Evolutionary conservation across 2,113 vertebrate genomes (phyloP).

Genomic region (Siniperca chuatsi): DNA sequence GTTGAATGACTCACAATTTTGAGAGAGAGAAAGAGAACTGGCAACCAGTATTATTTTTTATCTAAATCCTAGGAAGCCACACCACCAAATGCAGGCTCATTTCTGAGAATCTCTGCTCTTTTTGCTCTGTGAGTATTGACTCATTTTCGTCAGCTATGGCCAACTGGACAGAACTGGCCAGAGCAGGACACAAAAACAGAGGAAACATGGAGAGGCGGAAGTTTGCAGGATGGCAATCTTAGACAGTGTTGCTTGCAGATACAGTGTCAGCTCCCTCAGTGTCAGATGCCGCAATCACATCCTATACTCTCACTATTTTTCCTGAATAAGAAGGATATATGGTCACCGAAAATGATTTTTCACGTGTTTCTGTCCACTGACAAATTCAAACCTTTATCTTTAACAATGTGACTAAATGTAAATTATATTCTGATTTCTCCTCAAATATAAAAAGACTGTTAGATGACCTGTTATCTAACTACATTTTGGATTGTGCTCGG

Average conservation of each 20-base stretch:
- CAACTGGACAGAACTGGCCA: constrained; percentile 3
- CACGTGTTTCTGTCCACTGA: not conserved
- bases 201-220: not conserved
- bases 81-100: not conserved
- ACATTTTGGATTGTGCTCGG: constrained; percentile 17
- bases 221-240: not conserved
- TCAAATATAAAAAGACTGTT: not conserved
- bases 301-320: not conserved
- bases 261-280: not conserved
- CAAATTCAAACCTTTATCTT: not conserved
- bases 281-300: not conserved
- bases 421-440: not conserved
- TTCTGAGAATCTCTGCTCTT: not conserved
- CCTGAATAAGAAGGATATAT: not conserved
- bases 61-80: not conserved
- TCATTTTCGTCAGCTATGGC: not conserved
- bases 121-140: not conserved
- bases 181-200: constrained; percentile 2
- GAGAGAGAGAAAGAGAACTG: no score
- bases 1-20: not conserved
- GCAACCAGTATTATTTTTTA: not conserved
- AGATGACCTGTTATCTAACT: constrained; percentile 44
- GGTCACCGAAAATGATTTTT: not conserved
- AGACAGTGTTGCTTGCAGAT: not conserved
- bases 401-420: not conserved